Base-by-base conservation (phyloP, 1,140 invertebrate genomes). In the Aphelenchoides avenae region DNA sequence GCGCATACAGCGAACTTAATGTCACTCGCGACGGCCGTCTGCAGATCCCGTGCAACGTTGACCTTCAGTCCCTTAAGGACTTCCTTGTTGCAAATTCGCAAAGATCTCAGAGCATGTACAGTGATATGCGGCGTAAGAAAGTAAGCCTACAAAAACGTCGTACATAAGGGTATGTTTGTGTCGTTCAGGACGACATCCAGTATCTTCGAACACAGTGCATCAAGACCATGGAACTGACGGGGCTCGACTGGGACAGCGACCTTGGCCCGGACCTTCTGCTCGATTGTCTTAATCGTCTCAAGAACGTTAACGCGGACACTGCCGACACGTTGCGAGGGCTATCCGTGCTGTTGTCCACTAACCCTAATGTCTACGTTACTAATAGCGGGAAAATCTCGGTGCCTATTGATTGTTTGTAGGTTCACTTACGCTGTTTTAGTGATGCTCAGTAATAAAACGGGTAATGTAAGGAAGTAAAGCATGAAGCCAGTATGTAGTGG, bases 1-100 rank as follows among this genome's bases (percentile, higher is more conserved):
- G 26, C 29, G 31, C n/a, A 1, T 71, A 68, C 34, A 29, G 33
- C 7, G 68, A 71, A 37, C 36, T 68, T 24, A 43, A 50, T 15
- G 22, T 68, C 7, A 11, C 55, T 3, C 18, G 20, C 11, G 48
- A 71, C 11, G 68, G 68, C 15, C 50, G 53, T 20, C 41, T 68
- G 5, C 68, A 71, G 46, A 68, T 68, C n/a, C 65, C 65, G 18
- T 68, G 68, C 40, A 70, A 55, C 31, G 65, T 68, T 29, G 62
- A 72, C 29, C 36, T 31, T 24, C n/a, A 31, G 11, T 7, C 55
- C 13, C 31, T 68, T 11, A 50, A 50, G 11, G 30, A 64, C 4
- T 68, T 68, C 52, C 30, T 68, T 3, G 18, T 26, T 1, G 49
- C 30, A 27, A 42, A 70, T 33, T 36, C 11, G 11, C 9, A 44